Evolutionary conservation across 35 echinoderm and acorn worm genomes (phyloP).

Genomic region (Stichopus chloronotus): DNA sequence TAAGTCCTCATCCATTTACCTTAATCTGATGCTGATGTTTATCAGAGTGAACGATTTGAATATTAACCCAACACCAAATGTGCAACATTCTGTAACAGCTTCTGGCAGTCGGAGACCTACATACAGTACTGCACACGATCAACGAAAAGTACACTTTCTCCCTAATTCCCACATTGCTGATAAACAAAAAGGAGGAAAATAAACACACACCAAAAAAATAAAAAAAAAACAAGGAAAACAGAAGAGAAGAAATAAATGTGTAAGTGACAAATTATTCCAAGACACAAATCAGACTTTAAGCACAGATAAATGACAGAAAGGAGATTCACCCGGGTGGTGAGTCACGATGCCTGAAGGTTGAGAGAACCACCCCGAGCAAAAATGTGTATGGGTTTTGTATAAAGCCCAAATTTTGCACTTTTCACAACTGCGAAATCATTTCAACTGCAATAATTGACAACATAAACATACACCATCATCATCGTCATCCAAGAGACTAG

Average conservation of each 20-base stretch:
- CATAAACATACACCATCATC: slow-evolving; percentile 27
- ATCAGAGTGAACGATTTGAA: background rate
- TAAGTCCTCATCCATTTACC: background rate
- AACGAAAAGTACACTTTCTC: slow-evolving; percentile 2
- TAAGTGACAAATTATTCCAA: background rate
- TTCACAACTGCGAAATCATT: background rate
- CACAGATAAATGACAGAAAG: slow-evolving; percentile 28
- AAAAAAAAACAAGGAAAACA: too few species aligned
- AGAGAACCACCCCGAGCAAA: background rate
- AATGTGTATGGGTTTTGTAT: slow-evolving; percentile 20
- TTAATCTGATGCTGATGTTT: background rate
- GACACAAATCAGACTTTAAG: background rate
- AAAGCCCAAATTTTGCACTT: slow-evolving; percentile 14
- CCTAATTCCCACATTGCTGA: background rate
- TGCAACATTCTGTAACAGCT: background rate
- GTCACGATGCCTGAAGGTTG: background rate
- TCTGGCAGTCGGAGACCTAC: slow-evolving; percentile 1
- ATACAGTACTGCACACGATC: background rate
- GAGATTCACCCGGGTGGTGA: slow-evolving; percentile 36
- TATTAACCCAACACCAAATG: background rate
- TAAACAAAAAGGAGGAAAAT: background rate
- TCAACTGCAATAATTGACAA: slow-evolving; percentile 58
- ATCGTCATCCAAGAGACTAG: background rate
- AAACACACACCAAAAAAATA: background rate
- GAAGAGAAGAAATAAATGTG: too few species aligned